phyloP scores from a whole-genome alignment of 2,888 invertebrate species.

The Drosophila neonasuta region DNA sequence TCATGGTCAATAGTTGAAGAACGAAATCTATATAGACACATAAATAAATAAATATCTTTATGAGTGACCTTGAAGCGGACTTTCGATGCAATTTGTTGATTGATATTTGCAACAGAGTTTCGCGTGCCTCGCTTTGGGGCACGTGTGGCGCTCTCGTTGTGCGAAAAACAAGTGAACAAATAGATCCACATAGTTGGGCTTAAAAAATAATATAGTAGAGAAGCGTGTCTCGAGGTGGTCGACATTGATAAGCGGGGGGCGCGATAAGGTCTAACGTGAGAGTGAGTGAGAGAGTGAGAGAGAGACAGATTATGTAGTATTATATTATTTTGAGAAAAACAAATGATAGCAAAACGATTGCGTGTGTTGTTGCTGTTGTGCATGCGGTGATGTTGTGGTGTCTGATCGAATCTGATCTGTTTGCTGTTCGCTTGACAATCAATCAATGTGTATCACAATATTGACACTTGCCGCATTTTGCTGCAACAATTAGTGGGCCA shows the following conservation, averaged over 20 bases:
- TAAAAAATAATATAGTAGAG: neutral
- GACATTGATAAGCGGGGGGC: slow-evolving; percentile 34
- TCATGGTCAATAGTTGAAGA: neutral
- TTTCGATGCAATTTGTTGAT: neutral
- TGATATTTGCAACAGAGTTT: slow-evolving; percentile 1
- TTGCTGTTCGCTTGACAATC: slow-evolving; percentile 32
- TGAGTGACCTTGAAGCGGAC: slow-evolving; percentile 13
- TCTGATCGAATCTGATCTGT: neutral
- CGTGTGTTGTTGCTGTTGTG: slow-evolving; percentile 6
- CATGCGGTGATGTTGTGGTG: neutral
- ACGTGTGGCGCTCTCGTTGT: slow-evolving; percentile 10
- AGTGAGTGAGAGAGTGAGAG: too few relatives aligned
- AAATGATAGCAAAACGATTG: slow-evolving; percentile 15
- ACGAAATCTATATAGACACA: neutral
- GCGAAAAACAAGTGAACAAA: slow-evolving; percentile 1
- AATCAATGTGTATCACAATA: slow-evolving; percentile 71
- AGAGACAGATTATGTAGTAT: slow-evolving; percentile 20
- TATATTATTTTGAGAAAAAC: slow-evolving; percentile 16
- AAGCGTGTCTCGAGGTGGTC: slow-evolving; percentile 12
- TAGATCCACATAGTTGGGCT: slow-evolving; percentile 10
- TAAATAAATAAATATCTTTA: slow-evolving; percentile 1
- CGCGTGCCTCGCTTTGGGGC: slow-evolving; percentile 4
- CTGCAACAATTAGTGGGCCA: slow-evolving; percentile 67
- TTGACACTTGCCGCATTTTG: slow-evolving; percentile 74
- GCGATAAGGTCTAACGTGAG: slow-evolving; percentile 35